These are phyloP conservation scores for Cremastinae sp. DNA, from an alignment of 2,888 invertebrate genomes.

Conservation along the genomic window DNA sequence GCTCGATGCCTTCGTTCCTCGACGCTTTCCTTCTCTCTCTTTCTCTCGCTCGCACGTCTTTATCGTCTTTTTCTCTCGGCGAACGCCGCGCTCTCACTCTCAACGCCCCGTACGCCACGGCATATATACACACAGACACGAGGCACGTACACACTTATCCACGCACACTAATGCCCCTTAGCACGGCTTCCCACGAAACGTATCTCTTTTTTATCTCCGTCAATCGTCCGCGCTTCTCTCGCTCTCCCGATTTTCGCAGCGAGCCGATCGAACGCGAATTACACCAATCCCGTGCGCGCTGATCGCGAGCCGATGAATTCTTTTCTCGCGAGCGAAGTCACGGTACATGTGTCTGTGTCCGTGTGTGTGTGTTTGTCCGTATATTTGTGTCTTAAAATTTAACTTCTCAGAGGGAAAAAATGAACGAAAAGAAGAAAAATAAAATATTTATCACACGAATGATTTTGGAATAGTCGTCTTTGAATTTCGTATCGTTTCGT, in stretches of 20 bases:
- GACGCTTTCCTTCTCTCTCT: slow-evolving; percentile 32
- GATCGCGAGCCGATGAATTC: slow-evolving; percentile 4
- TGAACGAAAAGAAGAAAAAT: slow-evolving; percentile 11
- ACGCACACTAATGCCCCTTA: slow-evolving; percentile 52
- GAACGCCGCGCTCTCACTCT: slow-evolving; percentile 50
- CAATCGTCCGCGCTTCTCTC: slow-evolving; percentile 25
- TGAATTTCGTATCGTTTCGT: slow-evolving; percentile 45
- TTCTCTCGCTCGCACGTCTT: no score
- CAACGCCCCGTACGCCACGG: slow-evolving; percentile 57
- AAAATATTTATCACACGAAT: slow-evolving; percentile 24
- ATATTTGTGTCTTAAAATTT: no score
- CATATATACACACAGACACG: slow-evolving; percentile 27
- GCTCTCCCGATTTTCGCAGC: slow-evolving; percentile 7
- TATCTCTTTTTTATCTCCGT: slow-evolving; percentile 26
- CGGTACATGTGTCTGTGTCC: slow-evolving; percentile 10
- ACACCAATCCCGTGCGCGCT: slow-evolving; percentile 17
- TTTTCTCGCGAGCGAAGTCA: slow-evolving; percentile 15
- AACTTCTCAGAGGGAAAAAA: slow-evolving; percentile 1
- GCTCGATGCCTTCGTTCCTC: slow-evolving; percentile 39
- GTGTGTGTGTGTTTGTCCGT: no score
- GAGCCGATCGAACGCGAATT: slow-evolving; percentile 29
- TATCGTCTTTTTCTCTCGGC: slow-evolving; percentile 37
- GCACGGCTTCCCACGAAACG: slow-evolving; percentile 59
- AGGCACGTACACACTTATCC: slow-evolving; percentile 22
- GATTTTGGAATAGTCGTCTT: slow-evolving; percentile 14